Conservation (phyloP, 2,797 vertebrate species). For the Cuniculus paca region DNA sequence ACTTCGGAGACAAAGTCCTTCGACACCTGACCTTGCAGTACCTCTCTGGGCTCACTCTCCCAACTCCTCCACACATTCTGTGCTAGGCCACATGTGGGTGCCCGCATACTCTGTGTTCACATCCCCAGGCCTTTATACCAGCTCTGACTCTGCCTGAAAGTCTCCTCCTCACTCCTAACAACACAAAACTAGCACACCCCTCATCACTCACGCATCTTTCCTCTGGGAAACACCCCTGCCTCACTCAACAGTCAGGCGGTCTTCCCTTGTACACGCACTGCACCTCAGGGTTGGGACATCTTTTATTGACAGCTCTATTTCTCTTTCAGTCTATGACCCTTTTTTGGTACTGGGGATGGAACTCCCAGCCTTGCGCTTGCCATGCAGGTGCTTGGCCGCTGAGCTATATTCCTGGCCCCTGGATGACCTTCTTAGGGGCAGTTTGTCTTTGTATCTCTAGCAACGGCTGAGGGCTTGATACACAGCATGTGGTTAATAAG, state of each 20-base stretch:
- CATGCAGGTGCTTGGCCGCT: no score
- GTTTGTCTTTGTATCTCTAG: not conserved
- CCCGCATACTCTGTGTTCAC: accelerated
- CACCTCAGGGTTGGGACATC: not conserved
- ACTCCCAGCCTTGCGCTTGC: no score
- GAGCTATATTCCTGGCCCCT: no score
- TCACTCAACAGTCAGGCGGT: not conserved
- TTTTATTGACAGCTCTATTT: not conserved
- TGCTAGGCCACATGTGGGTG: not conserved
- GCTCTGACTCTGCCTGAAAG: not conserved
- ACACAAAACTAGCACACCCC: not conserved
- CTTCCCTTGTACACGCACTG: no score
- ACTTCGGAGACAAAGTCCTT: not conserved
- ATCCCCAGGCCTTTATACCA: not conserved
- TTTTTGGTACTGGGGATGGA: no score
- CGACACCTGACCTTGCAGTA: not conserved
- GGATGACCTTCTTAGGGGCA: not conserved
- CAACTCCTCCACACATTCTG: not conserved
- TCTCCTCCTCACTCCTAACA: not conserved
- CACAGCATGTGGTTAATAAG: not conserved
- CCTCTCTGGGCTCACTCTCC: not conserved
- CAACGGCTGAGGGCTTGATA: not conserved
- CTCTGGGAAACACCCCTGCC: not conserved
- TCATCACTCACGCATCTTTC: not conserved
- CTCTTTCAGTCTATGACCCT: not conserved